Evolutionary conservation across 2,888 invertebrate species (phyloP), one percentile per base, ranked within the genome.

Genomic region (Kuschelorhynchus macadamiae): DNA sequence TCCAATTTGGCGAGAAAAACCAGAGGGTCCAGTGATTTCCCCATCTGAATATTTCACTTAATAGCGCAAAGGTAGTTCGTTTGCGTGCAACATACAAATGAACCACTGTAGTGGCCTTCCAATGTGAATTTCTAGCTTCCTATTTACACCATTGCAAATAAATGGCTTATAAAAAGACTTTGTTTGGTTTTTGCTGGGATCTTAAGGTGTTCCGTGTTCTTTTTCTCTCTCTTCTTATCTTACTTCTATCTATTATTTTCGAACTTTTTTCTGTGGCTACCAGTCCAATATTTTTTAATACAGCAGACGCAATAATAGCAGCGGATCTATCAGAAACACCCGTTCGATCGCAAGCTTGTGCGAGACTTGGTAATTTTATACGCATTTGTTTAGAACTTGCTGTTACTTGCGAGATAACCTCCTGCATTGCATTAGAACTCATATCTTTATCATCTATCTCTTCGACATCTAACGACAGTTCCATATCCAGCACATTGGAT

Each of bases 41-140:
- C 25, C 25, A 25, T 25, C 25, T 25, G 7, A 12, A 12, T 12
- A 11, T 36, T 36, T 36, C 36, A 36, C 11, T 20, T 9, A 16
- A 17, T 46, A 16, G 14, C 46, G 46, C 46, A 46, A 20, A 18
- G 46, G 46, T 20, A 46, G 14, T 46, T 46, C 46, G 14, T 46
- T 46, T 46, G 46, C 46, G 17, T 46, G 46, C 46, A 46, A 20
- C 20, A 18, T 25, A 25, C 25, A 25, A 25, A 25, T 25, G 25
- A 25, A 25, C 25, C 25, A 25, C 25, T 25, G 25, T 25, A 25
- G 25, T 25, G 25, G 25, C 25, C 25, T 25, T 25, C 25, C 25
- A 25, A 25, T 25, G 7, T 25, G 25, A 3, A 7, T 25, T 25
- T 25, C 25, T 25, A 25, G 25, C 25, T 25, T 25, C 7, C 25